Evolutionary conservation across 1,140 invertebrate species (phyloP).

Genomic region (Drosophila biarmipes): DNA sequence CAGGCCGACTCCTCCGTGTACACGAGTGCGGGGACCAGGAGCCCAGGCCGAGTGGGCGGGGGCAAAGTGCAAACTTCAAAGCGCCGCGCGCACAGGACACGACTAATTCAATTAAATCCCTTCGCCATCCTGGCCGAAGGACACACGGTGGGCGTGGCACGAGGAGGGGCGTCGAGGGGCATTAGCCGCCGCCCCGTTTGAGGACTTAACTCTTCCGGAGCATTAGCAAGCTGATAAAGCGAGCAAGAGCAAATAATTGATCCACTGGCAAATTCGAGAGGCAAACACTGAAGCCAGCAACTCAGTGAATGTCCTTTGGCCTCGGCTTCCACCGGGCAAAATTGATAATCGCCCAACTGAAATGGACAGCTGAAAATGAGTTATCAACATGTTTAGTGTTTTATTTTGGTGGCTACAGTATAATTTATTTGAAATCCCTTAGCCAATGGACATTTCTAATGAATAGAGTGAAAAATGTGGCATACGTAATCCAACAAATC

Average conservation of each 20-base stretch:
- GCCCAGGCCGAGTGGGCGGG: constrained; percentile 16
- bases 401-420: background rate
- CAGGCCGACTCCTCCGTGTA: no score
- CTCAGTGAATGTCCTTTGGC: constrained; percentile 8
- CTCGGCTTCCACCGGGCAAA: background rate
- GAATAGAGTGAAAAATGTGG: no score
- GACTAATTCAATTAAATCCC: constrained; percentile 80
- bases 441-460: background rate
- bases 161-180: constrained; percentile 13
- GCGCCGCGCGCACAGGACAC: constrained; percentile 63
- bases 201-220: constrained; percentile 31
- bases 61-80: constrained; percentile 79
- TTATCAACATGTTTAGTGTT: background rate
- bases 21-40: background rate
- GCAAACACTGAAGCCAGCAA: constrained; percentile 32
- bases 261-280: constrained; percentile 26
- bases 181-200: constrained; percentile 29
- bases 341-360: background rate
- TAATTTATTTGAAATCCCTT: background rate
- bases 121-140: constrained; percentile 30
- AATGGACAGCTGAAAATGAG: background rate
- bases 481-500: no score
- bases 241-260: constrained; percentile 53
- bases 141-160: constrained; percentile 4
- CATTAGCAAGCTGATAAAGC: constrained; percentile 49